Base-by-base conservation (phyloP, 2,888 invertebrate species). In the Empis livida region DNA sequence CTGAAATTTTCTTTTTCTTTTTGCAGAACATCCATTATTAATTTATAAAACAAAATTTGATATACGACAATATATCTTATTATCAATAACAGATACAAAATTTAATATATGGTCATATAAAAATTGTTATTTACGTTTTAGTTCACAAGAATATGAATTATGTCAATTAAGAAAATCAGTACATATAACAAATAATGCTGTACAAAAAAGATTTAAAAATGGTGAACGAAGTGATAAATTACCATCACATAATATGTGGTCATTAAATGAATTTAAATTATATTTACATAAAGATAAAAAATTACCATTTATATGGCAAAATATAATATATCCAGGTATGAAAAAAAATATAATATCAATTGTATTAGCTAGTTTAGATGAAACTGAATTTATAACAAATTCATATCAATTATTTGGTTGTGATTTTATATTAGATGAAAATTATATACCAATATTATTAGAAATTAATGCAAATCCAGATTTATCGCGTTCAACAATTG, bases 401-500 rank as follows among this genome's bases (percentile, higher is more conserved):
- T 81, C 84, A 48, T 94, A 92, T 67, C 93, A 94, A 65, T 63
- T 92, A 35, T 93, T 89, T 62, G 94, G 93, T 8, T 92, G 92
- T 45, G 94, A 95, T 70, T 94, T 94, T 64, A 84, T 94, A 74
- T 65, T 94, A 37, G 84, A 87, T 48, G 83, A 90, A 59, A 82
- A 88, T 58, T 86, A 80, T 56, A 77, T 80, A 51, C 91, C 92
- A 0, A 92, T 91, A 84, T 70, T 94, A 51, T 86, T 95, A 57
- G 94, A 95, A 73, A 91, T 94, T 54, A 94, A 95, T 71, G 85
- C 88, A 2, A 83, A 84, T 60, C 93, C 93, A 0, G 84, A 90
- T 66, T 77, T 94, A 68, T 74, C 77, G 51, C 75, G 81, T 17
- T 90, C 88, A 23, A 93, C 93, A 0, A 78, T 78, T 48, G 80